Base-by-base conservation (phyloP, 2,797 vertebrate species). In the Agapornis canus region DNA sequence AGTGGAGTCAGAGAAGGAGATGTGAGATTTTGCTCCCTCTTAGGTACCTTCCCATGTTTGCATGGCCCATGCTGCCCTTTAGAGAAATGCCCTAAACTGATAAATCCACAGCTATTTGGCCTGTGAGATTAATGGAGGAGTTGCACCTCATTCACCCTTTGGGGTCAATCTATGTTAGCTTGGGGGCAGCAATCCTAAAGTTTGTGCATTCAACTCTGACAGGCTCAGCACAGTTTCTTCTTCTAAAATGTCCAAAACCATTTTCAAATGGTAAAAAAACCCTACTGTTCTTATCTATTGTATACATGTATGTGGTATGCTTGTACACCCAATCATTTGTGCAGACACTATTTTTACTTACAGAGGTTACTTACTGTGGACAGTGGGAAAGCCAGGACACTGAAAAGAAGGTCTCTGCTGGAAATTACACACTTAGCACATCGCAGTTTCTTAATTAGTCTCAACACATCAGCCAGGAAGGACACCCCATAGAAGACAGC, bases 361-460 rank as follows among this genome's bases (percentile, higher is more conserved):
- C 72, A 79, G 81, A 79, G 52, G 57, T 70, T 96, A 98, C 99
- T 99, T 98, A 99, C 99, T 93, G 96, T 96, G 93, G 99, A 98
- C 19, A 98, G 31, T 19, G 99, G 99, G 96, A 99, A 99, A 82
- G 97, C 99, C 97, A 99, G 96, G 10, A 98, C 97, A 48, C 98
- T 97, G 96, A 99, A 99, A 86, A 99, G 97, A 82, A 99, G 89
- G 92, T 99, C 98, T 98, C 98, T 98, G 92, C 96, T 98, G 96
- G 97, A 97, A 51, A 94, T 97, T 37, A 98, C 1, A 25, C 95
- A 89, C 72, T 97, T 98, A 83, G 97, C 93, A 82, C 95, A 87
- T 96, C 93, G 95, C 82, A 87, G 94, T 78, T 97, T 97, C 88
- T 91, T 97, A 76, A 97, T 95, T 97, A 97, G 95, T 64, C 96